Conservation (phyloP, 2,888 invertebrate genomes). For the Melinaea marsaeus region DNA sequence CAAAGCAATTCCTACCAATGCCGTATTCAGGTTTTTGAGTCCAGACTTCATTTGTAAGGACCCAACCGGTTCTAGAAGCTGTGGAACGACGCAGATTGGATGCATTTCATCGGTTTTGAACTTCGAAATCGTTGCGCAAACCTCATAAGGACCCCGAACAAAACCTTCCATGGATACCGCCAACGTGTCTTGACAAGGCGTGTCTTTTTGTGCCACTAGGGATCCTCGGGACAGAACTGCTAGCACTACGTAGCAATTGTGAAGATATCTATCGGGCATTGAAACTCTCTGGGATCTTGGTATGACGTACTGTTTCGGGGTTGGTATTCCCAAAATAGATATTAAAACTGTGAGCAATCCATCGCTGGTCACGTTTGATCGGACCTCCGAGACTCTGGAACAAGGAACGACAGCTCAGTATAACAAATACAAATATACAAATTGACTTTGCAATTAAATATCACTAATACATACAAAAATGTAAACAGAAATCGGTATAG, state of each 20-base stretch:
- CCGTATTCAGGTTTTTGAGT: conserved; percentile 61
- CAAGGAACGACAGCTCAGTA: background rate
- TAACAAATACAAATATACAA: no score
- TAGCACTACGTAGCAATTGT: conserved; percentile 77
- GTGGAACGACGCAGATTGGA: conserved; percentile 80
- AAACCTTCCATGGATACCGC: conserved; percentile 81
- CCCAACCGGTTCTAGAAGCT: conserved; percentile 63
- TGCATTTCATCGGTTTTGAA: conserved; percentile 53
- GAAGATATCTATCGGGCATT: conserved; percentile 50
- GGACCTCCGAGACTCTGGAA: conserved; percentile 70
- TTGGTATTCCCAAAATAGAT: conserved; percentile 62
- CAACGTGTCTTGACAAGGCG: conserved; percentile 79
- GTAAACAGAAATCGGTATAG: no score
- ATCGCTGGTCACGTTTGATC: conserved; percentile 67
- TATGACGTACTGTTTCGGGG: conserved; percentile 44
- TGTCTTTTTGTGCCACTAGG: conserved; percentile 79
- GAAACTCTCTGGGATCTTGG: conserved; percentile 60
- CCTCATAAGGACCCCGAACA: conserved; percentile 81
- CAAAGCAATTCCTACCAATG: conserved; percentile 70
- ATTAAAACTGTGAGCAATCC: conserved; percentile 65
- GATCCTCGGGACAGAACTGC: conserved; percentile 80
- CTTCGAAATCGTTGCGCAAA: conserved; percentile 79
- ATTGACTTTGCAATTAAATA: no score
- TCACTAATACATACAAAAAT: no score
- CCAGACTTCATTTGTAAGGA: conserved; percentile 67